Conservation (phyloP, 2,113 vertebrate species). For the Bambusicola thoracicus region DNA sequence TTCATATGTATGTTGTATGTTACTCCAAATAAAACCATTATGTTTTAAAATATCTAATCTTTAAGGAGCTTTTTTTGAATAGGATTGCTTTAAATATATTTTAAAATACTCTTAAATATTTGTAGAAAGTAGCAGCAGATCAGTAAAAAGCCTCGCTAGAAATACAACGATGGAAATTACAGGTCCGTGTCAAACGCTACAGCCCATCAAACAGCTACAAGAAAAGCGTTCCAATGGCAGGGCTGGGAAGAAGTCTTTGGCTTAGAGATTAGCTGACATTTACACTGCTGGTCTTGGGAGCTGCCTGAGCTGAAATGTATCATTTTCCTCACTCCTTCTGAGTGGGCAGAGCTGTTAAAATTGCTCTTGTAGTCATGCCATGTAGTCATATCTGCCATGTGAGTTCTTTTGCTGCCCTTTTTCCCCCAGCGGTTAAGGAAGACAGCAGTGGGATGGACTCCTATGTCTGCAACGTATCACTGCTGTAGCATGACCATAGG, state of each 20-base stretch:
- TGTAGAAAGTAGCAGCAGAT: background rate
- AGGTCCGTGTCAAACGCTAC: background rate
- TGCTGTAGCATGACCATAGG: background rate
- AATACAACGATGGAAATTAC: background rate
- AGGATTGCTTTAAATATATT: background rate
- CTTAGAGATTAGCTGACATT: background rate
- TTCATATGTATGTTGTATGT: background rate
- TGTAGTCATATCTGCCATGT: background rate
- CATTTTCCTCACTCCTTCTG: background rate
- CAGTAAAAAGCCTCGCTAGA: background rate
- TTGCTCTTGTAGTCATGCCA: background rate
- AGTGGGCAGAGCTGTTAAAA: background rate
- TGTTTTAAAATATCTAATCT: background rate
- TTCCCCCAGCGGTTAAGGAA: background rate
- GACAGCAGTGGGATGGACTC: background rate
- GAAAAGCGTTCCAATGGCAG: background rate
- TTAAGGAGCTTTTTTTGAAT: background rate
- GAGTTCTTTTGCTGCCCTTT: background rate
- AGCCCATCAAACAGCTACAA: background rate
- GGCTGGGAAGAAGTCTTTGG: background rate
- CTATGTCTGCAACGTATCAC: background rate
- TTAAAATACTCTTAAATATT: background rate
- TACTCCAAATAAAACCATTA: conserved; percentile 50
- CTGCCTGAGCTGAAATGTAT: background rate
- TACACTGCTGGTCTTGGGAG: background rate